phyloP scores from a whole-genome alignment of 2,797 vertebrate genomes.

The Neostethus bicornis region DNA sequence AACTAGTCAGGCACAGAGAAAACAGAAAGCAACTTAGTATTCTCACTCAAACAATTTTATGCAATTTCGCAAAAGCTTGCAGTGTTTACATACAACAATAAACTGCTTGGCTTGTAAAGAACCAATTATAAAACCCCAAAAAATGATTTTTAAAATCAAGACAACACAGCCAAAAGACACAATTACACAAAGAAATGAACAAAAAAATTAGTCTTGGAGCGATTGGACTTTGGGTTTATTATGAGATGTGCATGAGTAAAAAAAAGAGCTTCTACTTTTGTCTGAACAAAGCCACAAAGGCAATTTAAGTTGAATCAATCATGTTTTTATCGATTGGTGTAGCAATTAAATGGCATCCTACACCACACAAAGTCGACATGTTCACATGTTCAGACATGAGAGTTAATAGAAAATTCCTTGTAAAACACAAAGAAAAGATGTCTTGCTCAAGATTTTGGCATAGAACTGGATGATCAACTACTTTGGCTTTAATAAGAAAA shows the following conservation, averaged over 20 bases:
- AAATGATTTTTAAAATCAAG: not conserved
- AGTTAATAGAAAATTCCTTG: no score
- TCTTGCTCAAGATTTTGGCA: no score
- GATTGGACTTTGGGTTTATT: not conserved
- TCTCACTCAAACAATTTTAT: conserved; percentile 1
- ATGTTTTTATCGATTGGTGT: no score
- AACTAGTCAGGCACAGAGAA: conserved; percentile 20
- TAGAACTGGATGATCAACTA: no score
- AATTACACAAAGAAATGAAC: no score
- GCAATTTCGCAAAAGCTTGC: conserved; percentile 2
- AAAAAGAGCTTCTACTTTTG: not conserved
- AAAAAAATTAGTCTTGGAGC: not conserved
- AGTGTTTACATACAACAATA: not conserved
- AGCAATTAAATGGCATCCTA: no score
- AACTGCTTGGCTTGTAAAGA: not conserved
- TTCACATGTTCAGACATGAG: no score
- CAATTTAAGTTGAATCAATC: not conserved
- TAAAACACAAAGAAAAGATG: no score
- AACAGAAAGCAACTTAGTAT: conserved; percentile 3
- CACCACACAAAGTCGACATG: no score
- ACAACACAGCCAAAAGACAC: no score
- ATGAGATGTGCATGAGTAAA: not conserved
- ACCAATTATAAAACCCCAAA: not conserved
- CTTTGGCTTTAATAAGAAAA: no score
- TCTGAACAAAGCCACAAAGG: not conserved